Conservation (phyloP, 2,797 vertebrate species). For the Sarcoramphus papa region DNA sequence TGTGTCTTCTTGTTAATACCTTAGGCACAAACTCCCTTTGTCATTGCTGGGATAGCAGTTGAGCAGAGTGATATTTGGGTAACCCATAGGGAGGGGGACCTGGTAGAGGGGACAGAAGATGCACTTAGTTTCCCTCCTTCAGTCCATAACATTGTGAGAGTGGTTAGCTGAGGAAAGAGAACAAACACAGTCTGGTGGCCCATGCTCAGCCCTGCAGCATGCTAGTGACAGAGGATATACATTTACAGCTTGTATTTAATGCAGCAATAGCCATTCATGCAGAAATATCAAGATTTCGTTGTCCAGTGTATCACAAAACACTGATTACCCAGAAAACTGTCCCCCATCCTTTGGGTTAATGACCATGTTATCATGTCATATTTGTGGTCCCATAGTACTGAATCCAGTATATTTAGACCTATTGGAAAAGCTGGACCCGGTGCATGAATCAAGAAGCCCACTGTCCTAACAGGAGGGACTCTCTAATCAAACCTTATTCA, state of each 20-base stretch:
- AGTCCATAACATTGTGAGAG: background rate
- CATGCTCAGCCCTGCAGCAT: background rate
- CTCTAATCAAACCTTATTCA: background rate
- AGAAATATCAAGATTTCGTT: background rate
- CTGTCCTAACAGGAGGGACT: background rate
- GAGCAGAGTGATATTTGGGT: background rate
- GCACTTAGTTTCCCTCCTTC: background rate
- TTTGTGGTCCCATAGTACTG: background rate
- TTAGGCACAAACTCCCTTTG: background rate
- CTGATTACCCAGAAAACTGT: background rate
- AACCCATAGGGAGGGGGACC: background rate
- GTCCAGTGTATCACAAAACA: background rate
- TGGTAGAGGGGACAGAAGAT: background rate
- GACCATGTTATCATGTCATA: background rate
- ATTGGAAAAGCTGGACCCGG: background rate
- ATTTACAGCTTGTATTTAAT: background rate
- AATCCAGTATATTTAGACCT: background rate
- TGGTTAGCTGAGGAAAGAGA: background rate
- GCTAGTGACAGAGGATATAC: background rate
- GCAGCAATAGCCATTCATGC: background rate
- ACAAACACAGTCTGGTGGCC: background rate
- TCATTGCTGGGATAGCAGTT: background rate
- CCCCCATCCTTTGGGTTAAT: background rate
- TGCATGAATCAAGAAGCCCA: background rate
- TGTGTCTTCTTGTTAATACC: background rate